Base-by-base conservation (phyloP, 2,888 invertebrate genomes). In the Tenthredo scrophulariae region DNA sequence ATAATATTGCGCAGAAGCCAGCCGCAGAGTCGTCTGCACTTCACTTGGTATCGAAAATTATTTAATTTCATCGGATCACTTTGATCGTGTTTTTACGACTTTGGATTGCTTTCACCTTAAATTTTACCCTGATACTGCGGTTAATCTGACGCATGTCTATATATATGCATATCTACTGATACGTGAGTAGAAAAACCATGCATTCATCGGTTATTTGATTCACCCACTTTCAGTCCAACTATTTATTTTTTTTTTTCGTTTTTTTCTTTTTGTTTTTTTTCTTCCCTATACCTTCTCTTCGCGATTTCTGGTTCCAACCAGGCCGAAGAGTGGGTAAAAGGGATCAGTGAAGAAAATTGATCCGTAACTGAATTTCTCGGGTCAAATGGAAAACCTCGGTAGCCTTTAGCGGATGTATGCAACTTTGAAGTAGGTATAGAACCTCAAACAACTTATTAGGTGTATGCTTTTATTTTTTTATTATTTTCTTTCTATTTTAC, bases 351-450 rank as follows among this genome's bases (percentile, higher is more conserved):
- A 74, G 72, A 74, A 74, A 74, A 74, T 74, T 74, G 72, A 74
- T 74, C 43, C 22, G 43, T 74, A 74, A 74, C 72, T 74, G 26
- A 74, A 74, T 74, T 74, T 74, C 72, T 74, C 43, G 40, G 72
- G n/a, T 74, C 22, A 74, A 74, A 43, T 74, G 72, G 43, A 74
- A 74, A 74, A 13, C 43, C 4, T n/a, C 22, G 72, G n/a, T 46
- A 72, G 37, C 43, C 33, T 43, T 72, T 22, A 22, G 72, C 22
- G 40, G 26, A 62, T 62, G n/a, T n/a, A 4, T 7, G 18, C n/a
- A n/a, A 26, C 62, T 62, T 62, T 62, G 62, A 62, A 62, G 22
- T 22, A 22, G 6, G 40, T 40, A 46, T 15, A 13, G 26, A 26
- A 26, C 26, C 26, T 26, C 62, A 62, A 62, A 62, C 62, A 62